phyloP scores from a whole-genome alignment of 2,113 vertebrate genomes.

The Reinhardtius hippoglossoides region DNA sequence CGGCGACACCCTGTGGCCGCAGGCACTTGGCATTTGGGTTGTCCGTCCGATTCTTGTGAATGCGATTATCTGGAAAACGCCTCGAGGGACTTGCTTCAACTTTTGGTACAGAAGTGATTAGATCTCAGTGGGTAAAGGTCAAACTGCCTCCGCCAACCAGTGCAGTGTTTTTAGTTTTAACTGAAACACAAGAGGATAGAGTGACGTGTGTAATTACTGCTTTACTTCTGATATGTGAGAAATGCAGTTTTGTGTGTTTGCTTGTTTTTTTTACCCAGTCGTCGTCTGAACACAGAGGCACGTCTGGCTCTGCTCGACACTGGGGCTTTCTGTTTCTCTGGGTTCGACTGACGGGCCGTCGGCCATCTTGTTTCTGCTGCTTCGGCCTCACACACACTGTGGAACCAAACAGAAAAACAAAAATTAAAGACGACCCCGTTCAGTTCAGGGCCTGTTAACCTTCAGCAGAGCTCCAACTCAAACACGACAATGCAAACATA shows the following conservation, averaged over 20 bases:
- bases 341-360: fast-evolving
- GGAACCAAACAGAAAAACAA: background rate
- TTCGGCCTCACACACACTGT: conserved; percentile 67
- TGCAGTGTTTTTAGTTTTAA: too few relatives aligned
- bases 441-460: conserved; percentile 1
- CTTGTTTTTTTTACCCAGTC: conserved; percentile 72
- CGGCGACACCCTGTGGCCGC: too few relatives aligned
- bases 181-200: too few relatives aligned
- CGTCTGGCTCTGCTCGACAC: conserved; percentile 25
- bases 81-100: background rate
- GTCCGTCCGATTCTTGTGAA: background rate
- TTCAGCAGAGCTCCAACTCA: background rate
- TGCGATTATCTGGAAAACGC: background rate
- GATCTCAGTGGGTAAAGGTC: too few relatives aligned
- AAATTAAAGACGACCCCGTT: too few relatives aligned
- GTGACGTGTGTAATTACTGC: too few relatives aligned
- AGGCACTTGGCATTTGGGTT: too few relatives aligned
- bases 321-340: background rate
- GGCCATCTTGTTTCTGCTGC: conserved; percentile 27
- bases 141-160: too few relatives aligned
- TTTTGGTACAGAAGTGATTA: too few relatives aligned
- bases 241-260: background rate
- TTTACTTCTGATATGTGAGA: too few relatives aligned
- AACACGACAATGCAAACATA: background rate
- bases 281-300: conserved; percentile 71